Evolutionary conservation across 2,113 vertebrate species (phyloP).

Genomic region (Excalfactoria chinensis): DNA sequence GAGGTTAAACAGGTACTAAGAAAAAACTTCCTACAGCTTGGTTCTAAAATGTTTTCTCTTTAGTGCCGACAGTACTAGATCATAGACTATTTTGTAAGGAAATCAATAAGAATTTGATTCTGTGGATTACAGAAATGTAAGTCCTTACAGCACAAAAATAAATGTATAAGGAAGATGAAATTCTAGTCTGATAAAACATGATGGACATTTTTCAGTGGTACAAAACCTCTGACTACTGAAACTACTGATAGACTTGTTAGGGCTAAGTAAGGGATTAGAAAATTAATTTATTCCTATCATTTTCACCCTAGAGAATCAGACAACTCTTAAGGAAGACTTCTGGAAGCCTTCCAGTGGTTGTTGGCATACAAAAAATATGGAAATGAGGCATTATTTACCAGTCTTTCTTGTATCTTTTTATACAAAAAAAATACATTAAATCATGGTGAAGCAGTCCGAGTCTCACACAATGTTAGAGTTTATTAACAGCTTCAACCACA

Average conservation of each 20-base stretch:
- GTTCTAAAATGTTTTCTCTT: neutral
- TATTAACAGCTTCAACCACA: neutral
- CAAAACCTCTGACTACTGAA: neutral
- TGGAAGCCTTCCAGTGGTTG: neutral
- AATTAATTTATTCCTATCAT: neutral
- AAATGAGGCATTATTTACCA: neutral
- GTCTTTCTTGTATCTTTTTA: neutral
- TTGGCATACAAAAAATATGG: neutral
- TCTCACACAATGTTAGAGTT: neutral
- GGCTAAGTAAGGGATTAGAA: neutral
- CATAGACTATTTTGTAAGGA: neutral
- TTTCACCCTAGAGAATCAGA: neutral
- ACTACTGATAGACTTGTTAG: neutral
- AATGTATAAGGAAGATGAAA: neutral
- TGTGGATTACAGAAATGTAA: constrained; percentile 7
- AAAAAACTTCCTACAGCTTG: neutral
- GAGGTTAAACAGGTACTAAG: neutral
- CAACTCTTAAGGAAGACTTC: neutral
- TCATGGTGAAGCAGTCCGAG: neutral
- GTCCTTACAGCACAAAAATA: neutral
- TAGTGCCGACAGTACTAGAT: neutral
- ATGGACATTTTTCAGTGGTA: neutral
- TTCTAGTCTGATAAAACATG: neutral
- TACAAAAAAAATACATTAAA: neutral
- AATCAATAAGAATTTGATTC: neutral